These are phyloP conservation scores for Eilema sororculum DNA, from an alignment of 2,888 invertebrate genomes.

Conservation along the genomic window DNA sequence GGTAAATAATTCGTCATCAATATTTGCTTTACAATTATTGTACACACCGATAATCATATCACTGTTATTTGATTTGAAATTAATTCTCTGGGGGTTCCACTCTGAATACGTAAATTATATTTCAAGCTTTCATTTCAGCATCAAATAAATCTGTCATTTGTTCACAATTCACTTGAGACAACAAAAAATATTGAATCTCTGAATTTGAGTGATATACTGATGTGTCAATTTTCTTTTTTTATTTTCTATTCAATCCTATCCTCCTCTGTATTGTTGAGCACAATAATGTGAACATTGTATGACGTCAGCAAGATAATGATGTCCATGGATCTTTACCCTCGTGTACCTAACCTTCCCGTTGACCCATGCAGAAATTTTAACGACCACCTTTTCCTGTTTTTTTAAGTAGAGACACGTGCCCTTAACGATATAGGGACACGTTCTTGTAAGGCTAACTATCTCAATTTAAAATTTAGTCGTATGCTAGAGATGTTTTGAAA, in stretches of 20 bases:
- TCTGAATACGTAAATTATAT: conserved; percentile 32
- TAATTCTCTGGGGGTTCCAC: conserved; percentile 28
- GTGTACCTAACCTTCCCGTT: conserved; percentile 41
- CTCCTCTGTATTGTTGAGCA: conserved; percentile 33
- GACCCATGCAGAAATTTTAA: conserved; percentile 60
- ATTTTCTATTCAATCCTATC: conserved; percentile 26
- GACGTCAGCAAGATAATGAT: conserved; percentile 47
- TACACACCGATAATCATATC: background rate
- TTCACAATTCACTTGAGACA: conserved; percentile 45
- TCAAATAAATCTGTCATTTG: conserved; percentile 50
- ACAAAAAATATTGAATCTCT: conserved; percentile 44
- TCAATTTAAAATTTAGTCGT: conserved; percentile 33
- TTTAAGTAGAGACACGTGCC: conserved; percentile 49
- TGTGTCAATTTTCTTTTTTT: conserved; percentile 26
- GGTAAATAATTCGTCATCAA: background rate
- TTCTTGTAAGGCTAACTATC: conserved; percentile 28
- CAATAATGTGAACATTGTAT: conserved; percentile 35
- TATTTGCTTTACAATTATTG: background rate
- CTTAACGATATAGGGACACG: conserved; percentile 37
- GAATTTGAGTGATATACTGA: conserved; percentile 32
- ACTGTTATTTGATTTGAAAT: conserved; percentile 8
- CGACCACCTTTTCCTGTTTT: conserved; percentile 50
- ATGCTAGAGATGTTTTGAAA: background rate
- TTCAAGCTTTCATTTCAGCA: conserved; percentile 34
- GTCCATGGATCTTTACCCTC: conserved; percentile 48